phyloP scores from a whole-genome alignment of 2,797 vertebrate genomes.

The Tragelaphus eurycerus region DNA sequence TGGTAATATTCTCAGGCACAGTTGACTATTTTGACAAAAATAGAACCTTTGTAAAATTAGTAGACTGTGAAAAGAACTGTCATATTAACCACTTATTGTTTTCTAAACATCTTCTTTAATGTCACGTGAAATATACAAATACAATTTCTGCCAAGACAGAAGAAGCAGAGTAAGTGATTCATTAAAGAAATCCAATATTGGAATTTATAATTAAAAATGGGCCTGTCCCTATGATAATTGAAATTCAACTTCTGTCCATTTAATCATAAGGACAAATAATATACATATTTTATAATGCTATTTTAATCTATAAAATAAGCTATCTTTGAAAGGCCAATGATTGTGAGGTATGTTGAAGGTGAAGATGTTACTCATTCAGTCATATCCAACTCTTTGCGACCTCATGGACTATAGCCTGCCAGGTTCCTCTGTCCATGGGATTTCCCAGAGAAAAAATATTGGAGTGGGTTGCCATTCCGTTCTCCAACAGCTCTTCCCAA shows the following conservation, averaged over 20 bases:
- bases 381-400: neutral
- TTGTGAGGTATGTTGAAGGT: neutral
- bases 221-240: neutral
- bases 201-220: slow-evolving; percentile 1
- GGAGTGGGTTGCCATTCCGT: neutral
- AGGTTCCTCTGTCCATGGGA: neutral
- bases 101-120: slow-evolving; percentile 44
- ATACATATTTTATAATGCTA: neutral
- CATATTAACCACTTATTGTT: slow-evolving; percentile 29
- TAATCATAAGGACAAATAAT: neutral
- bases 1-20: slow-evolving; percentile 14
- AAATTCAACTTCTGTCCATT: neutral
- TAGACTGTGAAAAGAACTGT: slow-evolving; percentile 44
- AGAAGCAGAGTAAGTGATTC: slow-evolving; percentile 24
- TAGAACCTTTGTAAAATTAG: slow-evolving; percentile 36
- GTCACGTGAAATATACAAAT: slow-evolving; percentile 39
- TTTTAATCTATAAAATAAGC: neutral
- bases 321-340: neutral
- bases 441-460: neutral
- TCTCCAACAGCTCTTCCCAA: neutral
- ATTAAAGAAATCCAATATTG: neutral
- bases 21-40: slow-evolving; percentile 32
- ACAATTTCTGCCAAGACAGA: neutral
- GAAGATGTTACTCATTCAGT: neutral
- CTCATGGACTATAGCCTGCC: neutral